phyloP scores from a whole-genome alignment of 2,888 invertebrate species.

The Agrochola lota region DNA sequence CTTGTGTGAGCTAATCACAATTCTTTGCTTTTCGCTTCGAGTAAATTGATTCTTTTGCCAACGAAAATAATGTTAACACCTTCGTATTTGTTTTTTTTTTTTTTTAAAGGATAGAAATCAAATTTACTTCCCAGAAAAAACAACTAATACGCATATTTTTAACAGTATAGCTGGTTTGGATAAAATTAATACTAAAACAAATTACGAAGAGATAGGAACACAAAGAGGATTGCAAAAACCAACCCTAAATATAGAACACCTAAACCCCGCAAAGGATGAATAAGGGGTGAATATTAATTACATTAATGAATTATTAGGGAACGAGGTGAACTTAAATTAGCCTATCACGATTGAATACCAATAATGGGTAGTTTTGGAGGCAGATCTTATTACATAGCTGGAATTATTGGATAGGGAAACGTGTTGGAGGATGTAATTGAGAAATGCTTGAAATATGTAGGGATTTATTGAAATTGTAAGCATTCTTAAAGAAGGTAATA shows the following conservation, averaged over 20 bases:
- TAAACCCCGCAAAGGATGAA: slow-evolving; percentile 25
- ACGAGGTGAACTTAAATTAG: slow-evolving; percentile 50
- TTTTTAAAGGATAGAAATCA: not conserved
- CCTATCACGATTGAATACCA: slow-evolving; percentile 35
- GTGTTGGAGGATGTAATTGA: slow-evolving; percentile 9
- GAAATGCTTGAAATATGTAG: not conserved
- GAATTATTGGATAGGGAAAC: slow-evolving; percentile 14
- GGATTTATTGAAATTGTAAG: not conserved
- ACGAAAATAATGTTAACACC: slow-evolving; percentile 68
- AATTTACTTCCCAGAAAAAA: not conserved
- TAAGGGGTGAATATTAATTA: slow-evolving; percentile 53
- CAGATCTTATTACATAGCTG: slow-evolving; percentile 31
- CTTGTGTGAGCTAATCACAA: slow-evolving; percentile 49
- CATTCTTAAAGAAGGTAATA: not conserved
- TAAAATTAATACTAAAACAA: slow-evolving; percentile 8
- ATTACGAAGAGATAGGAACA: not conserved
- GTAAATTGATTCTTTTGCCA: slow-evolving; percentile 73
- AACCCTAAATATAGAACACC: not conserved
- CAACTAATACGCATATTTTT: not conserved
- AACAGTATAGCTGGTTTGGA: not conserved
- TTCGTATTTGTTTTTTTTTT: slow-evolving; percentile 11
- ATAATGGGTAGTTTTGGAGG: slow-evolving; percentile 33
- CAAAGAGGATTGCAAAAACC: not conserved
- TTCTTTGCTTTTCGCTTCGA: slow-evolving; percentile 53
- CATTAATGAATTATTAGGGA: slow-evolving; percentile 55